These are phyloP conservation scores for Eilema caniola DNA, from an alignment of 2,888 invertebrate species.

Conservation along the genomic window DNA sequence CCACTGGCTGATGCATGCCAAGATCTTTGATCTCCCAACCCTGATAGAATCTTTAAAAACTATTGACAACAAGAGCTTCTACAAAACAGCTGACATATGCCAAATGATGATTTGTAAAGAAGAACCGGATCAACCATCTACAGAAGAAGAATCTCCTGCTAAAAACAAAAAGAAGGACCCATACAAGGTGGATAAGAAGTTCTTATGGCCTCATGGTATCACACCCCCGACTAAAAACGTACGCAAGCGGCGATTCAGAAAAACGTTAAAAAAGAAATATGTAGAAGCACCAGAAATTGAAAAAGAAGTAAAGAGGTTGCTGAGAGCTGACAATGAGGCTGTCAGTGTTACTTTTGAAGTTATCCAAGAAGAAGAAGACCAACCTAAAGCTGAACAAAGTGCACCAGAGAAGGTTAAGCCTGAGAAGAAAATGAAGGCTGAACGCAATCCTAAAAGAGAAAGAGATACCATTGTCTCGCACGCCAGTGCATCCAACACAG, in stretches of 20 bases:
- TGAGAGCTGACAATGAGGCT: slow-evolving; percentile 97
- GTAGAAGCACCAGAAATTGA: slow-evolving; percentile 99
- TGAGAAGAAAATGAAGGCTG: slow-evolving; percentile 73
- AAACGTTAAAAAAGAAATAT: slow-evolving; percentile 98
- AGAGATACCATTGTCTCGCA: slow-evolving; percentile 41
- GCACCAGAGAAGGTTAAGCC: slow-evolving; percentile 57
- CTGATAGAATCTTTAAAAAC: slow-evolving; percentile 98
- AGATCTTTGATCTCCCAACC: slow-evolving; percentile 96
- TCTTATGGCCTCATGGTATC: slow-evolving; percentile 97
- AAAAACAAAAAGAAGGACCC: slow-evolving; percentile 95
- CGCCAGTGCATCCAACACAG: slow-evolving; percentile 53
- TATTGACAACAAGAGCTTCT: slow-evolving; percentile 98
- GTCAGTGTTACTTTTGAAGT: slow-evolving; percentile 95
- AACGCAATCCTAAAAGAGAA: slow-evolving; percentile 53
- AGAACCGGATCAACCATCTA: slow-evolving; percentile 92
- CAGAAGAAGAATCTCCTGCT: slow-evolving; percentile 92
- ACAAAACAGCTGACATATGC: slow-evolving; percentile 98
- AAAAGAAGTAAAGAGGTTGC: slow-evolving; percentile 97
- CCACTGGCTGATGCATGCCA: slow-evolving; percentile 94
- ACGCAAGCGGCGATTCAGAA: slow-evolving; percentile 95
- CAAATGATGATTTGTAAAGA: slow-evolving; percentile 97
- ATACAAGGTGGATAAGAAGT: slow-evolving; percentile 94
- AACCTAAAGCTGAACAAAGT: slow-evolving; percentile 71
- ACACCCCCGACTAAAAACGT: slow-evolving; percentile 99
- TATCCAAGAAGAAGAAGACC: slow-evolving; percentile 94